These are phyloP conservation scores for Esox lucius DNA, from an alignment of 2,797 vertebrate species.

Conservation along the genomic window DNA sequence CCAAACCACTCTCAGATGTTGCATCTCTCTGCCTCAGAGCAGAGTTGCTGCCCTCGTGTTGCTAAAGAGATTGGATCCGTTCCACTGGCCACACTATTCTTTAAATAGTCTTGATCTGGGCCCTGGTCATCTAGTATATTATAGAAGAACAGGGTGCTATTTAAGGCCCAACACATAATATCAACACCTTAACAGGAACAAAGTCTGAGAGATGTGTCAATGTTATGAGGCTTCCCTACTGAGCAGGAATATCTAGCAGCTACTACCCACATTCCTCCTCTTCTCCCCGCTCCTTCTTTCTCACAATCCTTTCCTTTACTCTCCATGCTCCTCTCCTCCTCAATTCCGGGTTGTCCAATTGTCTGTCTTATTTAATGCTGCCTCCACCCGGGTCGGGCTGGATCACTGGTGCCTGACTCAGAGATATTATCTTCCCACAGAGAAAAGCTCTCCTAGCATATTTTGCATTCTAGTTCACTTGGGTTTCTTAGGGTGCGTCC, in stretches of 20 bases:
- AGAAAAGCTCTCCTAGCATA: background rate
- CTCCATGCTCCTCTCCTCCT: no score
- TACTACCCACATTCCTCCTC: constrained; percentile 23
- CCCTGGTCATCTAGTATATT: no score
- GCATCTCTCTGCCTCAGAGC: background rate
- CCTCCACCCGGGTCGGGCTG: constrained; percentile 42
- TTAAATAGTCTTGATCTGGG: no score
- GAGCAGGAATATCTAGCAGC: constrained; percentile 9
- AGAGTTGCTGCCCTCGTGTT: background rate
- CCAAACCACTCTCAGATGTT: constrained; percentile 46
- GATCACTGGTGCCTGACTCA: background rate
- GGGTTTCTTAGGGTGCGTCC: background rate
- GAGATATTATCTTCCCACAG: background rate
- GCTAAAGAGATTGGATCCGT: background rate
- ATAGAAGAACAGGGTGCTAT: no score
- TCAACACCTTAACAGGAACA: constrained; percentile 10
- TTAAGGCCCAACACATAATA: background rate
- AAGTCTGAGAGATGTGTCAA: constrained; percentile 24
- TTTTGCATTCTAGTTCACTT: constrained; percentile 48
- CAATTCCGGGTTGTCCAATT: no score
- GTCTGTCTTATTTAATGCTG: constrained; percentile 48
- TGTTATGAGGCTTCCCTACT: constrained; percentile 15
- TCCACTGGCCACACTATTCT: no score
- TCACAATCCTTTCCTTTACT: no score
- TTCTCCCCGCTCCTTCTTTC: no score